Evolutionary conservation across 2,797 vertebrate genomes (phyloP).

Genomic region (Ctenopoma kingsleyae): DNA sequence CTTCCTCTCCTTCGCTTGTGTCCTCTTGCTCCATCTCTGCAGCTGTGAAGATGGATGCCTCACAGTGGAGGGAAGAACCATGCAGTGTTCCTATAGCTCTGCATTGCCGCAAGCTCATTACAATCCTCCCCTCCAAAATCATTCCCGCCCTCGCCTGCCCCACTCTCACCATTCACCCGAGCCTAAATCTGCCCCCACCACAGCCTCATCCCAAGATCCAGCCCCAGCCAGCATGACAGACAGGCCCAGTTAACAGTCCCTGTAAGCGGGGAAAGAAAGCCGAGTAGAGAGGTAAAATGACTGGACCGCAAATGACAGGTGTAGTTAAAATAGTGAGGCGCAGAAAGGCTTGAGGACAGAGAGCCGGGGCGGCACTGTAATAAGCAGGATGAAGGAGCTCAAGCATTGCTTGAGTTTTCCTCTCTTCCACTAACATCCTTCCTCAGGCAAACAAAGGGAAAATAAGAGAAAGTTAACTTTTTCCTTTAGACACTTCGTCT

Average conservation of each 20-base stretch:
- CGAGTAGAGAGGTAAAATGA: constrained; percentile 83
- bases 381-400: constrained; percentile 82
- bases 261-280: constrained; percentile 77
- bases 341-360: constrained; percentile 84
- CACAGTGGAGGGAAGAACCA: constrained; percentile 68
- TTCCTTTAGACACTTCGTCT: constrained; percentile 56
- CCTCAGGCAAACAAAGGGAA: constrained; percentile 79
- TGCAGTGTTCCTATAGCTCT: constrained; percentile 67
- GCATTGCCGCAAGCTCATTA: constrained; percentile 81
- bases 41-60: constrained; percentile 81
- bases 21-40: constrained; percentile 53
- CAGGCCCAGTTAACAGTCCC: constrained; percentile 85
- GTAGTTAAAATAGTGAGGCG: constrained; percentile 87
- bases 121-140: constrained; percentile 69
- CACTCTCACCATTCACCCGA: constrained; percentile 60
- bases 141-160: constrained; percentile 60
- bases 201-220: constrained; percentile 59
- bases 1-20: constrained; percentile 26
- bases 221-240: constrained; percentile 82
- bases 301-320: constrained; percentile 88
- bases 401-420: constrained; percentile 76
- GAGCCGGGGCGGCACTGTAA: constrained; percentile 73
- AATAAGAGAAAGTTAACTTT: constrained; percentile 82
- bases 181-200: constrained; percentile 70
- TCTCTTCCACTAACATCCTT: constrained; percentile 77